Base-by-base conservation (phyloP, 1,140 invertebrate species). In the Brachionus koreanus region DNA sequence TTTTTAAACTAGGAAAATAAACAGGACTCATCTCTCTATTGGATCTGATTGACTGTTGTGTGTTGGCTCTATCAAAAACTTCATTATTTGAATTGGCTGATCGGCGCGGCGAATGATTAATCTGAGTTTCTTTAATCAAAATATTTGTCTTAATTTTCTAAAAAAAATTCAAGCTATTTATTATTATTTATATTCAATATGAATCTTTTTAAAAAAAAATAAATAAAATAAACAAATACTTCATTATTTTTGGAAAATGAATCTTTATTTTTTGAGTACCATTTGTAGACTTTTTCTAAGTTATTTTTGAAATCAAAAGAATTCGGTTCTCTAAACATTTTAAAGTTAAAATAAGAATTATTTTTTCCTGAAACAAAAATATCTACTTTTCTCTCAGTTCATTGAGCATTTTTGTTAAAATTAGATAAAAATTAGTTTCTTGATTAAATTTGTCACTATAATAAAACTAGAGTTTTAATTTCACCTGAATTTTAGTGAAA, bases 201-300 rank as follows among this genome's bases (percentile, higher is more conserved):
- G 6, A 63, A 25, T 3, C 3, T 65, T 69, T 39, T 19, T n/a
- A 37, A 33, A 33, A 65, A 37, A 37, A 69, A 37, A 37, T n/a
- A 37, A 7, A 69, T 37, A 33, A 35, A 69, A 3, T 42, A 72
- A 23, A 72, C 5, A 25, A 46, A 13, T 49, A 74, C 43, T 46
- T 46, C 42, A 46, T 29, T 29, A 3, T 43, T 74, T 25, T 39
- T 43, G 6, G 42, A 25, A 74, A 74, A 74, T 4, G 39, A 23
- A 10, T 74, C 39, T 49, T 74, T 74, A 23, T 65, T 79, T 57
- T 57, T 79, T 6, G 1, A 79, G n/a, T 79, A 79, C 76, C 76
- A 79, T 79, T 61, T 79, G 49, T 65, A 79, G 5, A 79, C 29
- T 79, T 79, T 79, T 79, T 79, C 76, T 9, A 79, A 12, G 16